Conservation (phyloP, 2,888 invertebrate species). For the Chrysina gloriosa region DNA sequence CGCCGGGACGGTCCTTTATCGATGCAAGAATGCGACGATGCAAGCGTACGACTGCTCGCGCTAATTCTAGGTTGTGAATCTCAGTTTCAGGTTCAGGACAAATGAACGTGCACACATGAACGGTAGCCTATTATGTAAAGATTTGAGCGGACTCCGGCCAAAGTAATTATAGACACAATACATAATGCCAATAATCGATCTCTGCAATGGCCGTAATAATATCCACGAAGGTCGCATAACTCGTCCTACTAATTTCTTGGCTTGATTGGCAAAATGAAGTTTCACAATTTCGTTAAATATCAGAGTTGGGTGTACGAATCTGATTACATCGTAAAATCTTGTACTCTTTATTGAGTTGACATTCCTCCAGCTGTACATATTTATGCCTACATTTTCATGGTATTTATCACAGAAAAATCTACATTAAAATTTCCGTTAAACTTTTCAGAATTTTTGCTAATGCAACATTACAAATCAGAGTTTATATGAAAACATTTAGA, state of each 20-base stretch:
- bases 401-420: no score
- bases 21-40: conserved; percentile 48
- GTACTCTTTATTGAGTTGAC: no score
- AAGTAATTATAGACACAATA: conserved; percentile 27
- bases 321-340: no score
- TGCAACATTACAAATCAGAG: no score
- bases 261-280: neutral
- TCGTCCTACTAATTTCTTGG: conserved; percentile 6
- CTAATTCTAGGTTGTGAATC: conserved; percentile 48
- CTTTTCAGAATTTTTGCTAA: no score
- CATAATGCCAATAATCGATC: conserved; percentile 25
- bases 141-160: conserved; percentile 8
- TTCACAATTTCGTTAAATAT: no score
- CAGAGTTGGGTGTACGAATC: no score
- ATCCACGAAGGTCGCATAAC: conserved; percentile 14
- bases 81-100: conserved; percentile 50
- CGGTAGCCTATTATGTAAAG: conserved; percentile 48
- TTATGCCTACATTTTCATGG: no score
- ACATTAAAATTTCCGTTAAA: no score
- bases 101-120: conserved; percentile 16
- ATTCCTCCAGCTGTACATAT: no score
- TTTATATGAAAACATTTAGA: no score
- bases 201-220: conserved; percentile 12
- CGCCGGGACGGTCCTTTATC: conserved; percentile 25
- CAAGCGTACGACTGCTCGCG: conserved; percentile 46